A percentile compares a stretch with the other conserved stretches of the same genome.
phyloP scores from a whole-genome alignment of 1,140 invertebrate species.

The Capitella teleta region DNA sequence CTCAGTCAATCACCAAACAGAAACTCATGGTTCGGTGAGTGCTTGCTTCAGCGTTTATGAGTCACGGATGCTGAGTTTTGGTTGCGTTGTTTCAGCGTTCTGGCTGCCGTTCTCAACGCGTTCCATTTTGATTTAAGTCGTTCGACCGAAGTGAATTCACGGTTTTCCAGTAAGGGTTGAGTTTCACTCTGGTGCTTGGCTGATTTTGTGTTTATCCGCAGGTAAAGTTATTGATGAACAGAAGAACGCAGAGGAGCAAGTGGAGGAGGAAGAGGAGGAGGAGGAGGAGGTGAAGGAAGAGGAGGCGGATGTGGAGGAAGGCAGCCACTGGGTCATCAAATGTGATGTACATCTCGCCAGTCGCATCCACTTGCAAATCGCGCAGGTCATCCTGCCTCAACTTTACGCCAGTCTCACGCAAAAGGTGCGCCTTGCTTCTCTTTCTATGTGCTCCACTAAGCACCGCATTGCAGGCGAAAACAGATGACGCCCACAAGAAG shows the following conservation, averaged over 20 bases:
- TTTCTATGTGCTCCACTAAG: too few relatives aligned
- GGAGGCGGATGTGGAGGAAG: constrained; percentile 23
- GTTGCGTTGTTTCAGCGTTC: constrained; percentile 48
- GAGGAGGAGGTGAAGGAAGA: constrained; percentile 19
- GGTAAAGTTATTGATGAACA: background rate
- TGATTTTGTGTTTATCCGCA: too few relatives aligned
- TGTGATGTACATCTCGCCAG: constrained; percentile 49
- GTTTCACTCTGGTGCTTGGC: too few relatives aligned
- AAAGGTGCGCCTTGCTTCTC: too few relatives aligned
- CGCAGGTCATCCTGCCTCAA: constrained; percentile 51
- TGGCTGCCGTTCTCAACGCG: constrained; percentile 71
- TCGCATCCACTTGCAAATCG: constrained; percentile 57
- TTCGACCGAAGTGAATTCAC: background rate
- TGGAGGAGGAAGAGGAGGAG: background rate
- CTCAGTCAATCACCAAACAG: constrained; percentile 58
- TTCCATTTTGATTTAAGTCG: constrained; percentile 80
- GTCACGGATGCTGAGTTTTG: constrained; percentile 2
- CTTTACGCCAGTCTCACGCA: constrained; percentile 55
- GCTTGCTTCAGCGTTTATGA: background rate
- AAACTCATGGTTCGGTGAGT: constrained; percentile 48
- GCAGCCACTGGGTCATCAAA: constrained; percentile 1
- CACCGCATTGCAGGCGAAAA: constrained; percentile 48
- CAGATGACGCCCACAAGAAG: constrained; percentile 65
- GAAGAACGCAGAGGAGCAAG: background rate
- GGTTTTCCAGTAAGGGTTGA: too few relatives aligned